Percentiles rank a stretch among this genome's conserved stretches.
Conservation (phyloP, 2,888 invertebrate species). For the Sipha maydis region DNA sequence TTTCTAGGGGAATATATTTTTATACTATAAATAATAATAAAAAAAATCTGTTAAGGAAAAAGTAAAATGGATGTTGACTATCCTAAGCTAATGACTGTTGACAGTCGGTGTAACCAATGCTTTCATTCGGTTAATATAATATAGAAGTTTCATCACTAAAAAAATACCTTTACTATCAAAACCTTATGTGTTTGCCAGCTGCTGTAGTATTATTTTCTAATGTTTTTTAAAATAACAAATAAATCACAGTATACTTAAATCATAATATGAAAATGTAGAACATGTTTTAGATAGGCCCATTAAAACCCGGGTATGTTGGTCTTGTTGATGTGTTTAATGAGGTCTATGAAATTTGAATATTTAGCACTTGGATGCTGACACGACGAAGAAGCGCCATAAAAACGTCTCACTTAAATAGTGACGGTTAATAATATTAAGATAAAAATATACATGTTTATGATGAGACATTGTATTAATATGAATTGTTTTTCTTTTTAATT, state of each 20-base stretch:
- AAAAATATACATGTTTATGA: not conserved
- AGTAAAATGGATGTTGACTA: slow-evolving; percentile 24
- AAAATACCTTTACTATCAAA: slow-evolving; percentile 44
- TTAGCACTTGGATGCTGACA: not conserved
- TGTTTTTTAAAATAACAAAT: slow-evolving; percentile 35
- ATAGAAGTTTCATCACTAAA: slow-evolving; percentile 33
- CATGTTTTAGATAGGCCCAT: slow-evolving; percentile 47
- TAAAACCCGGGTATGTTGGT: slow-evolving; percentile 22
- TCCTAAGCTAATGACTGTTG: slow-evolving; percentile 50
- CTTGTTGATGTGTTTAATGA: slow-evolving; percentile 50
- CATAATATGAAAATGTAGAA: slow-evolving; percentile 31
- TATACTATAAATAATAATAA: not conserved
- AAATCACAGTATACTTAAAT: slow-evolving; percentile 43
- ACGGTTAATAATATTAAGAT: not conserved
- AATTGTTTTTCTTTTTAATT: slow-evolving; percentile 21
- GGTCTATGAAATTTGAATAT: slow-evolving; percentile 31
- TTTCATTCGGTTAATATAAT: slow-evolving; percentile 18
- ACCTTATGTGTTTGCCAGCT: slow-evolving; percentile 44
- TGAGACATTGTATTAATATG: not conserved
- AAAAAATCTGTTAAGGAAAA: slow-evolving; percentile 40
- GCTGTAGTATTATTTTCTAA: not conserved
- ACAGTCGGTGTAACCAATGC: slow-evolving; percentile 54
- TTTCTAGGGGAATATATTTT: slow-evolving; percentile 43
- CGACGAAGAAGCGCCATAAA: slow-evolving; percentile 25
- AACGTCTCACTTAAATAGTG: slow-evolving; percentile 24